Conservation (phyloP, 2,113 vertebrate genomes). For the Macrotus californicus region DNA sequence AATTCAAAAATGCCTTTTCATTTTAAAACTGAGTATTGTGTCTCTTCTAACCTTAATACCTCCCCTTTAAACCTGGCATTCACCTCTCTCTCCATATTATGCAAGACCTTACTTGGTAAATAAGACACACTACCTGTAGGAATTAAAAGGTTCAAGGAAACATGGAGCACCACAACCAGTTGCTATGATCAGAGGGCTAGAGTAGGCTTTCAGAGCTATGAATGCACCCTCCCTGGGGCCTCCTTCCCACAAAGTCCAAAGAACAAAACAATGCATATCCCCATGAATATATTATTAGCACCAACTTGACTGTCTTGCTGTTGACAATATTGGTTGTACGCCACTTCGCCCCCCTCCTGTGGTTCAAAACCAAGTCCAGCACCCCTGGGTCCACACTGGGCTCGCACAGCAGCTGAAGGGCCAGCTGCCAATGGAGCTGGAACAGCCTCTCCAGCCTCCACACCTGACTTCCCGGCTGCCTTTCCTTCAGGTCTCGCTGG, state of each 20-base stretch:
- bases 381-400: background rate
- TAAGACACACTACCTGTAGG: fast-evolving
- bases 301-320: conserved; percentile 49
- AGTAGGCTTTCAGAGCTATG: conserved; percentile 18
- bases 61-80: background rate
- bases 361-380: conserved; percentile 65
- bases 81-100: background rate
- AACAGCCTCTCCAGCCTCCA: conserved; percentile 57
- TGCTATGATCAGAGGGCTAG: background rate
- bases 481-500: conserved; percentile 34
- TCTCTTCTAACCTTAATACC: background rate
- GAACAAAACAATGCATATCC: conserved; percentile 1
- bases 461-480: conserved; percentile 71
- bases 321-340: conserved; percentile 60
- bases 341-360: conserved; percentile 62
- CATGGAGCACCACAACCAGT: background rate
- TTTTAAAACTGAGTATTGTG: background rate
- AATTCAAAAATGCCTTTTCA: background rate
- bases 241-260: conserved; percentile 37
- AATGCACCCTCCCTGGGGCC: background rate
- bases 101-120: background rate
- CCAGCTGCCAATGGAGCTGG: conserved; percentile 65
- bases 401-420: conserved; percentile 65
- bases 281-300: conserved; percentile 43
- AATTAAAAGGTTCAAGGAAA: background rate